Evolutionary conservation across 2,797 vertebrate species (phyloP).

Genomic region (Sebastes trivittatus): DNA sequence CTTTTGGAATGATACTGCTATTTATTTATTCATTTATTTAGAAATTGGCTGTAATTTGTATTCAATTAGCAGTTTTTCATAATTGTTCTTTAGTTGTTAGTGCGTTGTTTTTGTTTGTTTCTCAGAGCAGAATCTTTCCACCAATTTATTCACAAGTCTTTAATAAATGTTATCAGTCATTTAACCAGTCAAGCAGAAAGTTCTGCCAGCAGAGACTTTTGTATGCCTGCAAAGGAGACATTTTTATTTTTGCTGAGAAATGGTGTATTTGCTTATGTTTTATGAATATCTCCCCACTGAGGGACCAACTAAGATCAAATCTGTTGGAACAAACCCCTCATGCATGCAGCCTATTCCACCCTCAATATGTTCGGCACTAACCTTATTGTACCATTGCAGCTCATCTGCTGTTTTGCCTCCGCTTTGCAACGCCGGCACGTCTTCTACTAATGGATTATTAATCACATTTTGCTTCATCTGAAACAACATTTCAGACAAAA

Average conservation of each 20-base stretch:
- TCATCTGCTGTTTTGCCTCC: constrained; percentile 28
- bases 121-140: not conserved
- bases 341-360: not conserved
- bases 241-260: not conserved
- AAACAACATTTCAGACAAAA: constrained; percentile 57
- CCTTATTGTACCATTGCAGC: constrained; percentile 13
- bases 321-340: constrained; percentile 10
- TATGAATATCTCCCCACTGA: constrained; percentile 2
- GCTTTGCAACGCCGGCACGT: constrained; percentile 28
- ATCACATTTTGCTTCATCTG: constrained; percentile 52
- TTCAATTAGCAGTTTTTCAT: not conserved
- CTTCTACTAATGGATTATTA: constrained; percentile 68
- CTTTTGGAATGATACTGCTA: not conserved
- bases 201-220: not conserved
- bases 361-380: not conserved
- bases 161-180: not conserved
- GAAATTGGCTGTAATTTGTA: no score
- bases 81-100: no score
- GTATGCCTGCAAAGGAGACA: not conserved
- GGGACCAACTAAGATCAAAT: constrained; percentile 22
- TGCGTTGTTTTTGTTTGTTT: not conserved
- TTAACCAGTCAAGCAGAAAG: not conserved
- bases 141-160: not conserved
- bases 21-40: not conserved
- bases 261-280: not conserved